phyloP scores from a whole-genome alignment of 2,113 vertebrate species.

The Pomatorhinus ruficollis region DNA sequence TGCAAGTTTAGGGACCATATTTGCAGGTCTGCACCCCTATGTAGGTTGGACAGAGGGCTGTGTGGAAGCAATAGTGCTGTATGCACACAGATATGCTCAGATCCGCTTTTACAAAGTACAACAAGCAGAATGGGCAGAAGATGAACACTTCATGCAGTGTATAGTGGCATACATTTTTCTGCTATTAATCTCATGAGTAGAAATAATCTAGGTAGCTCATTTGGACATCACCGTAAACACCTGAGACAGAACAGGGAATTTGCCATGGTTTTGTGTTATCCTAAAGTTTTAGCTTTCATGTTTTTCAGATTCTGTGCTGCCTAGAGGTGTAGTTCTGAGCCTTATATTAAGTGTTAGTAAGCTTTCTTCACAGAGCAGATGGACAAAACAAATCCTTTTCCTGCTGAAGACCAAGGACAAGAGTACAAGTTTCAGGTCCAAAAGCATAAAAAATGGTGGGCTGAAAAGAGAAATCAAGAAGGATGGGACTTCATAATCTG shows the following conservation, averaged over 20 bases:
- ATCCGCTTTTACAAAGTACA: neutral
- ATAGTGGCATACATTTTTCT: neutral
- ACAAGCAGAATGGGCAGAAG: neutral
- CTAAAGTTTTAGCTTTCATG: no score
- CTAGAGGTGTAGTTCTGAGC: no score
- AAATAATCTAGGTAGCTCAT: neutral
- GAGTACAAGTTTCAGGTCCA: no score
- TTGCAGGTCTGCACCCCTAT: neutral
- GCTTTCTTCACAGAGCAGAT: no score
- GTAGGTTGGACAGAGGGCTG: neutral
- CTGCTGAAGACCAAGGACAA: no score
- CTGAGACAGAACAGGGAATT: neutral
- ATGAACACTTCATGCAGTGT: neutral
- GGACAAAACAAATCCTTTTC: no score
- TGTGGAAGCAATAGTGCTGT: neutral
- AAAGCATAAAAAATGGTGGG: no score
- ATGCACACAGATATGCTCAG: neutral
- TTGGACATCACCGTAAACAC: neutral
- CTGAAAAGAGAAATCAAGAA: no score
- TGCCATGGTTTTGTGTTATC: neutral
- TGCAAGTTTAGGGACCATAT: neutral
- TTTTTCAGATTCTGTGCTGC: no score
- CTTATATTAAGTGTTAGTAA: no score
- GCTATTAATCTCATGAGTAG: neutral
- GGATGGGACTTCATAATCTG: no score